Evolutionary conservation across 1,140 invertebrate genomes (phyloP).

Genomic region (Drosophila yakuba): DNA sequence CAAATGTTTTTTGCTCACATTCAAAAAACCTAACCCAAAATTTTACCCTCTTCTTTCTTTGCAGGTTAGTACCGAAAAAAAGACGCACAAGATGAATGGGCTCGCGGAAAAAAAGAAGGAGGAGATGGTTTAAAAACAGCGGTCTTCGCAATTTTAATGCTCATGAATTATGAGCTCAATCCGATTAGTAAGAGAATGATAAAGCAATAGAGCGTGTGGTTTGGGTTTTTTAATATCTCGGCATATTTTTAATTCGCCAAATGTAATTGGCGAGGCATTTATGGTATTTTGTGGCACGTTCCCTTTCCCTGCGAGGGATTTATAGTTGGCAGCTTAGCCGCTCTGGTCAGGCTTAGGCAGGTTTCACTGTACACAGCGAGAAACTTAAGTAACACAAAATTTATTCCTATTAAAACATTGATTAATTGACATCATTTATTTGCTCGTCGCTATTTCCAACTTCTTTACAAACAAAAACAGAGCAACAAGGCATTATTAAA

Average conservation of each 20-base stretch:
- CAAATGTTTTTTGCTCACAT: slow-evolving; percentile 38
- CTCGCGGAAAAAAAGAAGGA: not conserved
- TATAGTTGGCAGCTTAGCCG: slow-evolving; percentile 23
- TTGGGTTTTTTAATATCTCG: slow-evolving; percentile 48
- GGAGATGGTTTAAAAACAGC: slow-evolving; percentile 15
- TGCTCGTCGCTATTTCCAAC: too few relatives aligned
- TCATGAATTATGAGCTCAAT: slow-evolving; percentile 67
- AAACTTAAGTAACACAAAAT: slow-evolving; percentile 3
- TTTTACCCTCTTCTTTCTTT: slow-evolving; percentile 48
- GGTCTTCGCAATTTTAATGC: slow-evolving; percentile 3
- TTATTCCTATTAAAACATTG: not conserved
- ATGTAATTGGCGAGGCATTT: slow-evolving; percentile 59
- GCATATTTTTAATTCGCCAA: slow-evolving; percentile 69
- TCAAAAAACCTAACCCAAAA: slow-evolving; percentile 42
- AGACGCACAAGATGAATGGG: slow-evolving; percentile 56
- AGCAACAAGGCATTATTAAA: not conserved
- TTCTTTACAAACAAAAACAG: too few relatives aligned
- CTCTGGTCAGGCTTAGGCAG: slow-evolving; percentile 37
- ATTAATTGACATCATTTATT: too few relatives aligned
- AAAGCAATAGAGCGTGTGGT: slow-evolving; percentile 22
- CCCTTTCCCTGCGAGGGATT: slow-evolving; percentile 2
- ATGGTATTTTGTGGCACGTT: slow-evolving; percentile 37
- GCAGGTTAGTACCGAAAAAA: slow-evolving; percentile 69
- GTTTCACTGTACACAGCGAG: slow-evolving; percentile 23
- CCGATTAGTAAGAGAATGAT: slow-evolving; percentile 63